Base-by-base conservation (phyloP, 1,140 invertebrate species). In the Chionoecetes opilio region DNA sequence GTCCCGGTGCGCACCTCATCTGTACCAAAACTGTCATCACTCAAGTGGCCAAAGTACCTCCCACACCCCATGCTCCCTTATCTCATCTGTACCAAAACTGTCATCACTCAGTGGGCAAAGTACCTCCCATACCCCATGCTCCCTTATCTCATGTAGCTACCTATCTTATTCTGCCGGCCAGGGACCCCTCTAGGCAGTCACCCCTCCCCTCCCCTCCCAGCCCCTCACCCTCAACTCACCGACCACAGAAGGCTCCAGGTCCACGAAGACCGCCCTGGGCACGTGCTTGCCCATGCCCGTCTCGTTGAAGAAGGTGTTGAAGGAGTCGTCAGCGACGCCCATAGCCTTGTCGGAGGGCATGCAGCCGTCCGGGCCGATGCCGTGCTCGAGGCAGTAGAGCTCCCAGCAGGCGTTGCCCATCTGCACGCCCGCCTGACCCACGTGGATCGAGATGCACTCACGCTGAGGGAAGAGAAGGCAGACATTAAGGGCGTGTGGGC, bases 341-440 rank as follows among this genome's bases (percentile, higher is more conserved):
- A 94, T 88, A 82, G 93, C 93, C 89, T 94, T 94, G 89, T 94
- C 93, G 17, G 93, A 94, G 88, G 93, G 93, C 38, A 94, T 94
- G 31, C 88, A 94, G 89, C 93, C 93, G 34, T 94, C 93, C 31
- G 93, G 93, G n/a, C 88, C 93, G 82, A 94, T 94, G 82, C 93
- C 93, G 82, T 94, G 88, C 38, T 91, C 93, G 86, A 94, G 93
- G 38, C 93, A 94, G 93, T 94, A 94, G 5, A 94, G 93, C 87
- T 94, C 93, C 93, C 93, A 94, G 88, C 93, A 94, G 88, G 93
- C 93, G 85, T 94, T 94, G 93, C 93, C 93, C 93, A 94, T 94
- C 93, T 94, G 93, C 88, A 88, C 91, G 31, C 93, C 93, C 29
- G 93, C 93, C 93, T 94, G 93, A 26, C 93, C 93, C 63, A 94